These are phyloP conservation scores for Cheilosia urbana DNA, from an alignment of 2,888 invertebrate species.

Conservation along the genomic window DNA sequence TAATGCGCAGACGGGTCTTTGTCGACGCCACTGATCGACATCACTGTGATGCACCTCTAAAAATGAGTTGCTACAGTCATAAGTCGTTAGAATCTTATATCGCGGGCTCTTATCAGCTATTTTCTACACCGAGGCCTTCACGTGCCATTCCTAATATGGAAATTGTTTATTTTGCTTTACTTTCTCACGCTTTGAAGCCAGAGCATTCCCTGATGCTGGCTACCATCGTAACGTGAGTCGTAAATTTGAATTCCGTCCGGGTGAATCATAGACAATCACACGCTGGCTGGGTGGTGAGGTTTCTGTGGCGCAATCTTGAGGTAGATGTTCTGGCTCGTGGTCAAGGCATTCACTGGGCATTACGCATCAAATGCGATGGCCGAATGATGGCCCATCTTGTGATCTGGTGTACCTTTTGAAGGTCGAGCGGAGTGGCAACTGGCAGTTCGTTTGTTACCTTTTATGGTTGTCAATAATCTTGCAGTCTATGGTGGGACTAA, in stretches of 20 bases:
- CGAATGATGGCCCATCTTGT: slow-evolving; percentile 23
- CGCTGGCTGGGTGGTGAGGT: neutral
- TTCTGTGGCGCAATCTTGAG: neutral
- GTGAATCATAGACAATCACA: slow-evolving; percentile 61
- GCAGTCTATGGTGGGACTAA: slow-evolving; percentile 65
- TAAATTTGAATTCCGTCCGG: slow-evolving; percentile 62
- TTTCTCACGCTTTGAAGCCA: slow-evolving; percentile 58
- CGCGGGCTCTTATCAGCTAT: slow-evolving; percentile 26
- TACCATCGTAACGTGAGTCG: slow-evolving; percentile 28
- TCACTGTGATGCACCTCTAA: neutral
- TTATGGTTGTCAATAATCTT: slow-evolving; percentile 1
- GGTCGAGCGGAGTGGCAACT: slow-evolving; percentile 20
- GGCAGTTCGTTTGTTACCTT: slow-evolving; percentile 4
- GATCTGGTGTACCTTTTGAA: slow-evolving; percentile 24
- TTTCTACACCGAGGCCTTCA: slow-evolving; percentile 39
- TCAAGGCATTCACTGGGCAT: slow-evolving; percentile 49
- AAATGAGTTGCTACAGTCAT: slow-evolving; percentile 2
- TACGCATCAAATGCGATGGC: slow-evolving; percentile 56
- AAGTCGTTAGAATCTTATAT: slow-evolving; percentile 54
- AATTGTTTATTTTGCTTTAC: slow-evolving; percentile 33
- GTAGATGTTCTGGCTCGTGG: slow-evolving; percentile 14
- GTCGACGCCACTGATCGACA: slow-evolving; percentile 12
- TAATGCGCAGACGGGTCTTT: slow-evolving; percentile 25
- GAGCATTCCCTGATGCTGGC: neutral
- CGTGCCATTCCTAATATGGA: slow-evolving; percentile 67